phyloP scores from a whole-genome alignment of 2,797 vertebrate genomes.

The Antennarius maculatus region DNA sequence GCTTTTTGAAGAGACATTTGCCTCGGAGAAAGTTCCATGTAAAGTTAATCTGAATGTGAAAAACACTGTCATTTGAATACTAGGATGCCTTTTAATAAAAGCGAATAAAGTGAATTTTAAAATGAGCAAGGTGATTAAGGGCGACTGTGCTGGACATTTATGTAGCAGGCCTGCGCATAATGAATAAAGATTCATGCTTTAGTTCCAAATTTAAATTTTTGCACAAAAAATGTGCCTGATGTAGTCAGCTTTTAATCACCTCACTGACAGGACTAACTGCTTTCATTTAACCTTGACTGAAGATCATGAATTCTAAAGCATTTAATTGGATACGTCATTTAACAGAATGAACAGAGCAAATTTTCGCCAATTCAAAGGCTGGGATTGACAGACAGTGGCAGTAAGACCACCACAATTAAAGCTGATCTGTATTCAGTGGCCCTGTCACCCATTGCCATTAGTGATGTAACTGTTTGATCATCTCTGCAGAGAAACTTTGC shows the following conservation, averaged over 20 bases:
- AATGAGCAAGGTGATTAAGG: constrained; percentile 98
- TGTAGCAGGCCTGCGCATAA: constrained; percentile 93
- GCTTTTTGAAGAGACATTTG: constrained; percentile 38
- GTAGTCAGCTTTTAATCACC: constrained; percentile 99
- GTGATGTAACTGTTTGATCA: constrained; percentile 94
- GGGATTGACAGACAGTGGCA: constrained; percentile 99
- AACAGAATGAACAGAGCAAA: constrained; percentile 99
- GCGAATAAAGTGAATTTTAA: constrained; percentile 92
- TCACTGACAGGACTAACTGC: constrained; percentile 99
- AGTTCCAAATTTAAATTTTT: constrained; percentile 99
- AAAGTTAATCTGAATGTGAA: constrained; percentile 62
- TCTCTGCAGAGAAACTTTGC: constrained; percentile 87
- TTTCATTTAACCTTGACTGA: constrained; percentile 99
- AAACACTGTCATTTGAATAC: constrained; percentile 87
- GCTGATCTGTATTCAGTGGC: constrained; percentile 97
- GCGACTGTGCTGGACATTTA: constrained; percentile 95
- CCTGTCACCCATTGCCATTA: constrained; percentile 95
- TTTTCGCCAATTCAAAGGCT: constrained; percentile 99
- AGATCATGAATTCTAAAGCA: constrained; percentile 99
- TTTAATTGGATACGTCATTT: constrained; percentile 99
- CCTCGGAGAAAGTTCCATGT: constrained; percentile 51
- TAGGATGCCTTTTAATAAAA: constrained; percentile 86
- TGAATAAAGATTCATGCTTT: constrained; percentile 99
- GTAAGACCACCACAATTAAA: constrained; percentile 99
- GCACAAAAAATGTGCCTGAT: constrained; percentile 98